Evolutionary conservation across 1,140 invertebrate species (phyloP).

Genomic region (Cecropterus lyciades): DNA sequence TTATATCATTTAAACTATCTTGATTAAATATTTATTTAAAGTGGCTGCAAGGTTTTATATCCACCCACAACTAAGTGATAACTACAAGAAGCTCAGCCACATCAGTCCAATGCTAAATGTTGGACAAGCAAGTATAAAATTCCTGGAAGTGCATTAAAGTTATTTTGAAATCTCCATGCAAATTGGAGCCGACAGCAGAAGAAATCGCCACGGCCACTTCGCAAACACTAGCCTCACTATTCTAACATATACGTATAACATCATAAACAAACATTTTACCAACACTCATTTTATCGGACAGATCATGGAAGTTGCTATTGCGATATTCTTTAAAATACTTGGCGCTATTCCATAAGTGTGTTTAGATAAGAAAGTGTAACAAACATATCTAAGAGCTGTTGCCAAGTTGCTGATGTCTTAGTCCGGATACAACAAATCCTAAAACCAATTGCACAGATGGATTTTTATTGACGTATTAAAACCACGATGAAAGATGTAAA

Average conservation of each 20-base stretch:
- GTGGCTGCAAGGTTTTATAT: too few species aligned
- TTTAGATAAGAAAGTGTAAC: constrained; percentile 28
- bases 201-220: not conserved
- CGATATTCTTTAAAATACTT: constrained; percentile 19
- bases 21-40: too few species aligned
- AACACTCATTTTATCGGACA: constrained; percentile 1
- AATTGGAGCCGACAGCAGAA: not conserved
- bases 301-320: constrained; percentile 4
- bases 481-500: too few species aligned
- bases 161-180: not conserved
- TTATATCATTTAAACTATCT: too few species aligned
- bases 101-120: too few species aligned
- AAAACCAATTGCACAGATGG: constrained; percentile 36
- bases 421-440: constrained; percentile 1
- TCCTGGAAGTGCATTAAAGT: too few species aligned
- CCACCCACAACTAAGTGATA: too few species aligned
- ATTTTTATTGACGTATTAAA: not conserved
- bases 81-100: too few species aligned
- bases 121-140: too few species aligned
- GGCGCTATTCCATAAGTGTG: constrained; percentile 14
- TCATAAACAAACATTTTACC: constrained; percentile 12
- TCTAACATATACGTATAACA: not conserved
- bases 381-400: constrained; percentile 6
- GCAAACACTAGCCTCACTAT: not conserved
- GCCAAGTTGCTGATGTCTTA: constrained; percentile 23